phyloP scores from a whole-genome alignment of 2,113 vertebrate species.

The Polypterus bichir region DNA sequence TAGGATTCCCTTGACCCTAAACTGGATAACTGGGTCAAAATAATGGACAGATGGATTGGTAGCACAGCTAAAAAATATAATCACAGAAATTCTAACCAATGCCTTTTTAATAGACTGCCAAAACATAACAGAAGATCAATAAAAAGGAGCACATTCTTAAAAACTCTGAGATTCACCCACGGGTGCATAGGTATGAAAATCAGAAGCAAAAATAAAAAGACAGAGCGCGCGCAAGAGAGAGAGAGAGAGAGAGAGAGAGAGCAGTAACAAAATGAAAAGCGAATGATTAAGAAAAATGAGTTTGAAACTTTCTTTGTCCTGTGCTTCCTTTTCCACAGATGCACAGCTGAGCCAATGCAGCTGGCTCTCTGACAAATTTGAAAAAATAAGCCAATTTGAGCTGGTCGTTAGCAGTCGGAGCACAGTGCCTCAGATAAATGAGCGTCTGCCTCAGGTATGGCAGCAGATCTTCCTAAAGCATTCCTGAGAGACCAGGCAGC shows the following conservation, averaged over 20 bases:
- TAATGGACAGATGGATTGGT: no score
- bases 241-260: constrained; percentile 8
- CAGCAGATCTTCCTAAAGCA: constrained; percentile 57
- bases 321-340: constrained; percentile 53
- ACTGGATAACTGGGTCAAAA: no score
- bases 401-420: constrained; percentile 70
- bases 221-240: not conserved
- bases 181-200: constrained; percentile 1
- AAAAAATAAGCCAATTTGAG: constrained; percentile 87
- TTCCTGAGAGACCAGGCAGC: constrained; percentile 52
- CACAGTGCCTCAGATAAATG: constrained; percentile 61
- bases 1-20: no score
- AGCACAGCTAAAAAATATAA: no score
- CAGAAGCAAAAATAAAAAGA: constrained; percentile 23
- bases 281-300: constrained; percentile 64
- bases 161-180: no score
- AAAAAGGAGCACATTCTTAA: no score
- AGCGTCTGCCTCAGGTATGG: constrained; percentile 67
- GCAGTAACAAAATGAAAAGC: not conserved
- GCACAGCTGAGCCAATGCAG: constrained; percentile 64
- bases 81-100: no score
- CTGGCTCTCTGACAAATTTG: constrained; percentile 79
- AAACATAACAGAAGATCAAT: no score
- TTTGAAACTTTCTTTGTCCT: constrained; percentile 63
- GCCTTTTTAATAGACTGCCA: no score